These are phyloP conservation scores for Crotophaga sulcirostris DNA, from an alignment of 2,113 vertebrate genomes.

Conservation along the genomic window DNA sequence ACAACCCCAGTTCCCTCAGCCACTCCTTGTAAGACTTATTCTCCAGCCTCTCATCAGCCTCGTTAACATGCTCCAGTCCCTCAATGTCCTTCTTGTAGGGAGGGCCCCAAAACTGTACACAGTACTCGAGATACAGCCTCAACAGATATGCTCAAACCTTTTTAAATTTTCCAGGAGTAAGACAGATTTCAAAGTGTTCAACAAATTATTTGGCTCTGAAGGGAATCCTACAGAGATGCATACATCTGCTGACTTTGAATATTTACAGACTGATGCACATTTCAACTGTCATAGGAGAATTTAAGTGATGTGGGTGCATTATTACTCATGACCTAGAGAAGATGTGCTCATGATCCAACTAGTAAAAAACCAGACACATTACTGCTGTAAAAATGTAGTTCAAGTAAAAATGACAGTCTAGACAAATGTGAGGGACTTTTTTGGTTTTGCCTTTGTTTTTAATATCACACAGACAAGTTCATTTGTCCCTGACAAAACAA, in stretches of 20 bases:
- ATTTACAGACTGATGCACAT: neutral
- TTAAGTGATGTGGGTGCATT: neutral
- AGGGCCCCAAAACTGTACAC: too few species aligned
- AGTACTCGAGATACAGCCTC: too few species aligned
- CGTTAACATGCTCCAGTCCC: too few species aligned
- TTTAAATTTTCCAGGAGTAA: neutral
- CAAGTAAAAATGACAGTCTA: neutral
- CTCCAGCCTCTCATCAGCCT: too few species aligned
- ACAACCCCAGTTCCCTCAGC: too few species aligned
- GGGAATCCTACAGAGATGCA: neutral
- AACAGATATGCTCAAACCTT: neutral
- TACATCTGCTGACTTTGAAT: neutral
- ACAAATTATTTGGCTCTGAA: neutral
- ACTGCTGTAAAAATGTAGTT: neutral
- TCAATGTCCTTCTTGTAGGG: too few species aligned
- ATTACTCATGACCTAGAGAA: neutral
- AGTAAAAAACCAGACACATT: neutral
- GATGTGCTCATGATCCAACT: neutral
- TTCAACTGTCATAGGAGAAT: neutral
- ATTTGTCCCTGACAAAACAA: neutral
- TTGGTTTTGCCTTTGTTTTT: neutral
- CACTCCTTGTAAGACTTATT: too few species aligned
- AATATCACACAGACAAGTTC: neutral
- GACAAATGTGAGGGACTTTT: neutral
- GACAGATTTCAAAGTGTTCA: neutral